Percentiles rank a stretch among this genome's conserved stretches.
These are phyloP conservation scores for Teleopsis dalmanni DNA, from an alignment of 1,140 invertebrate genomes.

Conservation along the genomic window DNA sequence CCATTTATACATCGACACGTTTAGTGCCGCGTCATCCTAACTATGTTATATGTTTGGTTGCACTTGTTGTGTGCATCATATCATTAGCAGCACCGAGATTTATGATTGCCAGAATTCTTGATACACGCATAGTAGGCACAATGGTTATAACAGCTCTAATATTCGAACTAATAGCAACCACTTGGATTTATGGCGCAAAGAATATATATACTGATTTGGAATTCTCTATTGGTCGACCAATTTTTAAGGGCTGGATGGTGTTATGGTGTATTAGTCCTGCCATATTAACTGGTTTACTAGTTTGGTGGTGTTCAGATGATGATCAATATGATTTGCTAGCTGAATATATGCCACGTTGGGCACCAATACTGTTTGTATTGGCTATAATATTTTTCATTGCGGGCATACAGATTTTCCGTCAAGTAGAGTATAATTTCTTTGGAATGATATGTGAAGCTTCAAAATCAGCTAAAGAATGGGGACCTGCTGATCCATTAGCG, in stretches of 20 bases:
- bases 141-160: conserved; percentile 35
- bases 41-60: conserved; percentile 39
- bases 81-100: conserved; percentile 35
- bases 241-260: conserved; percentile 37
- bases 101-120: conserved; percentile 32
- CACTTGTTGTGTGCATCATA: conserved; percentile 32
- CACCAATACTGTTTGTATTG: conserved; percentile 35
- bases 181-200: conserved; percentile 43
- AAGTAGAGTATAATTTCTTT: conserved; percentile 44
- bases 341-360: conserved; percentile 37
- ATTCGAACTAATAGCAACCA: conserved; percentile 38
- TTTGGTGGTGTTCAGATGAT: conserved; percentile 42
- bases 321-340: conserved; percentile 33
- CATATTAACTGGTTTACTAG: conserved; percentile 33
- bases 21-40: conserved; percentile 36
- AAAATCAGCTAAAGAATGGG: conserved; percentile 43
- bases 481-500: conserved; percentile 39
- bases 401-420: conserved; percentile 37
- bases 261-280: conserved; percentile 37
- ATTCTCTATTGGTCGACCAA: conserved; percentile 42
- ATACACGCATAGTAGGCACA: conserved; percentile 37
- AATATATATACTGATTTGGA: conserved; percentile 43
- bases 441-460: conserved; percentile 44
- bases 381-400: conserved; percentile 35
- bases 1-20: conserved; percentile 36